Evolutionary conservation across 2,888 invertebrate species (phyloP), one percentile per base, ranked within the genome.

Genomic region (Dynastes grantii): DNA sequence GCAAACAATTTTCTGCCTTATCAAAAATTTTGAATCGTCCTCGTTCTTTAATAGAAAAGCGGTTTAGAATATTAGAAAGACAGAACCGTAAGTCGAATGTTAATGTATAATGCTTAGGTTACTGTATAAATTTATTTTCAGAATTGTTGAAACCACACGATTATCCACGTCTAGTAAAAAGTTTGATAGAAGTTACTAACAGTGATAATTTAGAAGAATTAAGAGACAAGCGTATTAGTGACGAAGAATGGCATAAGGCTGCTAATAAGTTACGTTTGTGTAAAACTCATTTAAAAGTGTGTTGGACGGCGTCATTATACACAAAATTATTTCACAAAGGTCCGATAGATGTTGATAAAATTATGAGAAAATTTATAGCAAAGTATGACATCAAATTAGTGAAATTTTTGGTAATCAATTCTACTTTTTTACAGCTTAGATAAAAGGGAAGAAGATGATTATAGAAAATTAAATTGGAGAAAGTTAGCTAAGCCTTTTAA

Each of bases 11-110:
- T 53, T 78, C 78, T 37, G 16, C 64, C 3, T 51, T 78, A 51
- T 49, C 78, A 2, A 73, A 67, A 55, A 75, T 79, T 65, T 51
- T 79, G 13, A 53, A 77, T 29, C 71, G 79, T 55, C 75, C 77
- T 32, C 64, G 73, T 40, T n/a, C 49, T 5, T 16, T 67, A 13
- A 63, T 79, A 45, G 76, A 73, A 58, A 77, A 67, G 40, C 65
- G 79, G 5, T 61, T 67, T 53, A 73, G 45, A 55, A 16, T 40
- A 37, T 27, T 78, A 55, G 6, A 40, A 40, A 55, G 40, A 27
- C 22, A 67, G 5, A 1, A 27, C 32, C 32, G 76, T 76, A 55
- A 65, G 67, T 61, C 8, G 9, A 2, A 27, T 68, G 22, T 68
- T 68, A 45, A 11, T 29, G 13, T 9, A 1, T 37, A 16, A 65